phyloP scores from a whole-genome alignment of 2,113 vertebrate genomes.

The Elephantulus edwardii region DNA sequence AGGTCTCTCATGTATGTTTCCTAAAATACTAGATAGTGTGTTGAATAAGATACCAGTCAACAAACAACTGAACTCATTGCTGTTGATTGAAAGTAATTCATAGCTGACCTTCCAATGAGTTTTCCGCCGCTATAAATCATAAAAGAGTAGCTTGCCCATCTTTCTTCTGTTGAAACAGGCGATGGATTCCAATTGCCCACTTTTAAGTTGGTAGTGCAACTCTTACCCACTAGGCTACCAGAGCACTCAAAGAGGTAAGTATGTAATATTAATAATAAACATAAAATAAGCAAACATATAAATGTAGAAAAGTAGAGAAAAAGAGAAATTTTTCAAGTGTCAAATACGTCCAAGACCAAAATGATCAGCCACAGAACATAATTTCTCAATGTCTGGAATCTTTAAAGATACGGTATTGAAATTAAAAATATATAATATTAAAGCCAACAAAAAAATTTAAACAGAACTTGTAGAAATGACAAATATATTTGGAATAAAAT shows the following conservation, averaged over 20 bases:
- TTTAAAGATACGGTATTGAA: not conserved
- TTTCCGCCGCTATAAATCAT: too few relatives aligned
- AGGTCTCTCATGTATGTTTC: not conserved
- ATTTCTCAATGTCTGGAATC: not conserved
- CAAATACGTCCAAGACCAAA: not conserved
- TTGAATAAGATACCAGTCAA: not conserved
- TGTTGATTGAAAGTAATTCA: too few relatives aligned
- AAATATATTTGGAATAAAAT: not conserved
- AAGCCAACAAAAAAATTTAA: not conserved
- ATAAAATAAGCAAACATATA: too few relatives aligned
- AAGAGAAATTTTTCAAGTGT: not conserved
- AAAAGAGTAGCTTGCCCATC: too few relatives aligned
- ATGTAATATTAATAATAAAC: too few relatives aligned
- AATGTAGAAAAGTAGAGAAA: not conserved
- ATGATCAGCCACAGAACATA: not conserved
- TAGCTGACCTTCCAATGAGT: too few relatives aligned
- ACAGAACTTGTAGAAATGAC: not conserved
- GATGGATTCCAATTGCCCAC: too few relatives aligned
- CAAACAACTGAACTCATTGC: too few relatives aligned
- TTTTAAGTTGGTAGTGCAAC: too few relatives aligned
- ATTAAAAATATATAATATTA: not conserved
- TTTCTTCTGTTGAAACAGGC: too few relatives aligned
- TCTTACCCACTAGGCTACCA: too few relatives aligned
- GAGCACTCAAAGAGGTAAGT: too few relatives aligned
- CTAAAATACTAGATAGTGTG: not conserved